phyloP scores from a whole-genome alignment of 2,113 vertebrate species.

The Caretta caretta region DNA sequence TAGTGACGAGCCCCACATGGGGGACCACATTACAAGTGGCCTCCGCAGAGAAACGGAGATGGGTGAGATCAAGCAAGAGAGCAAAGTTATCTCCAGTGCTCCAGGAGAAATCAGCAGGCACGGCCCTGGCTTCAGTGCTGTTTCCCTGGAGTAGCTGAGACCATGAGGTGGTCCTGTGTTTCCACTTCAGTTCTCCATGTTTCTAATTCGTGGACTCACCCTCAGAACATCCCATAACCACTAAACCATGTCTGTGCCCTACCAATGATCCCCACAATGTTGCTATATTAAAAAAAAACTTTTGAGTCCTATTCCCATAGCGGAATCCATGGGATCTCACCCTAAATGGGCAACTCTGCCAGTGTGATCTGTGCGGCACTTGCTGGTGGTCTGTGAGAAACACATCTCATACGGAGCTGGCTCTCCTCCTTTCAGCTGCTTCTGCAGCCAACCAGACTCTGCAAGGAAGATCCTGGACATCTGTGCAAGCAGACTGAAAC shows the following conservation, averaged over 20 bases:
- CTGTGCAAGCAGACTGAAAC: no score
- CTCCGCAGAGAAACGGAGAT: constrained; percentile 55
- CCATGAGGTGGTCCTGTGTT: constrained; percentile 16
- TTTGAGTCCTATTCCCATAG: constrained; percentile 1
- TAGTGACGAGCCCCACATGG: constrained; percentile 46
- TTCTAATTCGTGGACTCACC: constrained; percentile 60
- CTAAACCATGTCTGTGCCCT: constrained; percentile 14
- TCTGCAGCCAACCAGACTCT: not conserved
- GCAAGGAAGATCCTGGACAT: no score
- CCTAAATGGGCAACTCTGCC: not conserved
- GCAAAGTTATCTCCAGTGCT: constrained; percentile 60
- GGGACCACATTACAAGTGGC: not conserved
- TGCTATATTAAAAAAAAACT: constrained; percentile 21
- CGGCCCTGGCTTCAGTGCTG: not conserved
- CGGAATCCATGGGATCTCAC: not conserved
- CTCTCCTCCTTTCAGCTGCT: not conserved
- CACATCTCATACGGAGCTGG: accelerated
- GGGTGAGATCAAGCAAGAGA: constrained; percentile 56
- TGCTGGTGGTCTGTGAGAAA: not conserved
- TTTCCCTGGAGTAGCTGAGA: constrained; percentile 41
- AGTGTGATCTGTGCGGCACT: not conserved
- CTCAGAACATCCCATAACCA: constrained; percentile 13
- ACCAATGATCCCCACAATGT: constrained; percentile 4
- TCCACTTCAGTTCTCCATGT: constrained; percentile 59
- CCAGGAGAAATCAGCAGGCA: constrained; percentile 59